Percentiles rank a stretch among this genome's conserved stretches.
Evolutionary conservation across 2,797 vertebrate genomes (phyloP).

Genomic region (Xyrichtys novacula): DNA sequence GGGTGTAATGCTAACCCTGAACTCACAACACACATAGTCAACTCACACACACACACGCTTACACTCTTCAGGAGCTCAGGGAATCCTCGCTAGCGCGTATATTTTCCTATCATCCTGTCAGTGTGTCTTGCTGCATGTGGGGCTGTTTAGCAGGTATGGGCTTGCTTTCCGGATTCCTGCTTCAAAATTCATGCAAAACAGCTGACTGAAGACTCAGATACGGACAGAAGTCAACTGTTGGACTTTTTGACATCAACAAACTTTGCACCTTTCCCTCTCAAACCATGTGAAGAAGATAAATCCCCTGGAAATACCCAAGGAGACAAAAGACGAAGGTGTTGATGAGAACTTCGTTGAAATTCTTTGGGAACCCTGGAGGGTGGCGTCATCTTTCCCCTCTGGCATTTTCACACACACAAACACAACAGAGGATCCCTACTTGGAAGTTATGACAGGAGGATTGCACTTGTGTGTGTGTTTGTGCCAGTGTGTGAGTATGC

Average conservation of each 20-base stretch:
- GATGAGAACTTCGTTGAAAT: conserved; percentile 10
- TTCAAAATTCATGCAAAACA: conserved; percentile 25
- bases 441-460: conserved; percentile 33
- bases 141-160: conserved; percentile 54
- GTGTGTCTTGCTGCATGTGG: neutral
- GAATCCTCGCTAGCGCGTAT: conserved; percentile 19
- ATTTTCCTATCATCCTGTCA: conserved; percentile 1
- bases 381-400: neutral
- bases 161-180: conserved; percentile 11
- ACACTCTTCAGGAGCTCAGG: conserved; percentile 41
- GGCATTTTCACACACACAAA: conserved; percentile 11
- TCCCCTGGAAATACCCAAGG: neutral
- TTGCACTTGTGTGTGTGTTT: conserved; percentile 37
- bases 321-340: conserved; percentile 7
- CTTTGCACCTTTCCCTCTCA: neutral
- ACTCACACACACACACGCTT: conserved; percentile 45
- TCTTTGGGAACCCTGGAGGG: conserved; percentile 14
- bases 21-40: conserved; percentile 56
- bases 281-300: neutral
- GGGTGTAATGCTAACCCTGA: conserved; percentile 84
- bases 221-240: conserved; percentile 25
- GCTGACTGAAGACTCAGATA: conserved; percentile 32
- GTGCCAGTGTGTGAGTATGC: conserved; percentile 38
- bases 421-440: conserved; percentile 21
- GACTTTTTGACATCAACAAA: neutral